phyloP scores from a whole-genome alignment of 1,140 invertebrate species.

The Carcinoscorpius rotundicauda region DNA sequence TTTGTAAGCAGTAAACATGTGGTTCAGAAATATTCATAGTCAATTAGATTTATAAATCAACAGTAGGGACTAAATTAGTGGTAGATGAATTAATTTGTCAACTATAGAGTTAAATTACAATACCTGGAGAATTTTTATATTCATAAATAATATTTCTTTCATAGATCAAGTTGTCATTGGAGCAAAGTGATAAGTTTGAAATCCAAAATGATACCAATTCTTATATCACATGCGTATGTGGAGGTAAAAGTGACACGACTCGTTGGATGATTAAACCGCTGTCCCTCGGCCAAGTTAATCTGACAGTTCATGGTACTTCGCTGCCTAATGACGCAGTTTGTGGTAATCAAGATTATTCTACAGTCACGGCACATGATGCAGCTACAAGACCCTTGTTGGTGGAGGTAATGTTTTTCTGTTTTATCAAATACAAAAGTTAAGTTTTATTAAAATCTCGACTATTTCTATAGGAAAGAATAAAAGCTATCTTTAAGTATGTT shows the following conservation, averaged over 20 bases:
- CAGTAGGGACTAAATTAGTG: too few relatives aligned
- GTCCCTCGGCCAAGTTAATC: slow-evolving; percentile 42
- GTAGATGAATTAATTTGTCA: too few relatives aligned
- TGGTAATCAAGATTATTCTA: slow-evolving; percentile 1
- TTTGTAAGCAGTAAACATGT: too few relatives aligned
- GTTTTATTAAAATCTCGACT: too few relatives aligned
- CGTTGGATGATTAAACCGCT: slow-evolving; percentile 39
- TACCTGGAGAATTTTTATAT: too few relatives aligned
- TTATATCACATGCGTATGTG: slow-evolving; percentile 7
- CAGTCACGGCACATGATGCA: slow-evolving; percentile 8
- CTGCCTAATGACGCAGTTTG: slow-evolving; percentile 1
- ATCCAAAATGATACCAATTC: slow-evolving; percentile 25
- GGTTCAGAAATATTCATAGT: too few relatives aligned
- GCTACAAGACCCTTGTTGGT: slow-evolving; percentile 10
- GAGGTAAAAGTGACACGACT: slow-evolving; percentile 25
- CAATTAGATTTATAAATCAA: too few relatives aligned
- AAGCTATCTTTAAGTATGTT: too few relatives aligned
- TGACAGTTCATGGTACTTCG: slow-evolving; percentile 43
- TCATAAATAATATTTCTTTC: background rate
- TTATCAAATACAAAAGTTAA: too few relatives aligned
- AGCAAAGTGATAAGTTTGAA: slow-evolving; percentile 36
- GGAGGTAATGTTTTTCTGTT: slow-evolving; percentile 1
- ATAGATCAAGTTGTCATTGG: slow-evolving; percentile 24
- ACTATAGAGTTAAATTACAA: too few relatives aligned
- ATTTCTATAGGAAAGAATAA: too few relatives aligned